These are phyloP conservation scores for Wiebesia pumilae DNA, from an alignment of 1,140 invertebrate genomes.

Conservation along the genomic window DNA sequence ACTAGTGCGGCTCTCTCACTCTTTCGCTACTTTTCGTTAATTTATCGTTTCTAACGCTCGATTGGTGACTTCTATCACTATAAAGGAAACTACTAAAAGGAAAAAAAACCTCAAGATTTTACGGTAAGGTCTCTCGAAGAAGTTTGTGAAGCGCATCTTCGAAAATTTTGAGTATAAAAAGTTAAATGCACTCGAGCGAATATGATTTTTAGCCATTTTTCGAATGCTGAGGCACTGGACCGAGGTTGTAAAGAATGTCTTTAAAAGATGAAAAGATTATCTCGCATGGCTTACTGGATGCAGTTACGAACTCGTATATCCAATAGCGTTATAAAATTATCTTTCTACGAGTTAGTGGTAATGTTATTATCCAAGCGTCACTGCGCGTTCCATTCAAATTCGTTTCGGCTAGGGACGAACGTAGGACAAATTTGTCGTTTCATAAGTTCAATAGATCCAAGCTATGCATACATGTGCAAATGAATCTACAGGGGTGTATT, in stretches of 20 bases:
- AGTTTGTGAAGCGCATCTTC: background rate
- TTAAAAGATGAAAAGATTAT: conserved; percentile 14
- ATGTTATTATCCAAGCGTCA: background rate
- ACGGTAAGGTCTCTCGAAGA: background rate
- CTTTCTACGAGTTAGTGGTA: conserved; percentile 1
- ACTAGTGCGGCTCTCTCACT: background rate
- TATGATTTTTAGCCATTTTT: conserved; percentile 13
- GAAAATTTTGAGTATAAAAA: conserved; percentile 8
- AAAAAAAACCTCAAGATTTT: background rate
- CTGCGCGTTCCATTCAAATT: background rate
- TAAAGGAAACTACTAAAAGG: background rate
- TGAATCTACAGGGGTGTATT: background rate
- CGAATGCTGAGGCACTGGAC: background rate
- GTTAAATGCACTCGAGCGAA: conserved; percentile 16
- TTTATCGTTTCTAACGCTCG: conserved; percentile 17
- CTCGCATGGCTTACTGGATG: background rate
- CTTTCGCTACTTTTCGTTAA: conserved; percentile 22
- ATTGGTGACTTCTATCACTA: background rate
- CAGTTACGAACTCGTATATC: background rate
- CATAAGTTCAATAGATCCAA: conserved; percentile 56
- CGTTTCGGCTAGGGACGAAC: conserved; percentile 56
- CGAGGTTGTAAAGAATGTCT: conserved; percentile 12
- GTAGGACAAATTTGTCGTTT: conserved; percentile 66
- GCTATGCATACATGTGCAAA: no score
- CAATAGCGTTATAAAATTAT: conserved; percentile 19